These are phyloP conservation scores for Hanleya hanleyi DNA, from an alignment of 2,888 invertebrate species.

Conservation along the genomic window DNA sequence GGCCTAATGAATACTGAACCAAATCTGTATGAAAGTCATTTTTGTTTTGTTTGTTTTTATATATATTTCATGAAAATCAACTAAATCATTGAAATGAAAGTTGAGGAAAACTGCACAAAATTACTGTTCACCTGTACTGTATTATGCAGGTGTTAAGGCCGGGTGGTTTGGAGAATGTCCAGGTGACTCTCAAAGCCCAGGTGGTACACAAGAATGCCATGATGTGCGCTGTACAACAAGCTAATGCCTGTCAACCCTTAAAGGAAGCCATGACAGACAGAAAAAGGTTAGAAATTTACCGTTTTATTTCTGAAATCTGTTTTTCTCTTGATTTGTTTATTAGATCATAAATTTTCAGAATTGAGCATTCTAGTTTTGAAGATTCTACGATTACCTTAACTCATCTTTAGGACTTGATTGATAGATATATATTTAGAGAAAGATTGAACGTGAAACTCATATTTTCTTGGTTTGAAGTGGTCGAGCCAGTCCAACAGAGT, in stretches of 20 bases:
- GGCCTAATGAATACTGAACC: no score
- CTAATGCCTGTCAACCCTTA: slow-evolving; percentile 62
- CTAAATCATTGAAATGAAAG: not conserved
- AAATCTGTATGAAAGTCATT: no score
- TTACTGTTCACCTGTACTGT: not conserved
- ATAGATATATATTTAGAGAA: no score
- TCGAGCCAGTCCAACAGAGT: slow-evolving; percentile 64
- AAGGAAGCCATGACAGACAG: slow-evolving; percentile 40
- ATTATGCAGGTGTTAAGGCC: not conserved
- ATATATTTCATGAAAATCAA: no score
- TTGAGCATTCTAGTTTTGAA: no score
- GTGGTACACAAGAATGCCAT: slow-evolving; percentile 72
- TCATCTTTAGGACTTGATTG: no score
- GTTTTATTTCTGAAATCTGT: no score
- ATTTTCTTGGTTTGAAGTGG: slow-evolving; percentile 47
- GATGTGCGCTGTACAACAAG: slow-evolving; percentile 67
- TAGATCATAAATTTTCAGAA: no score
- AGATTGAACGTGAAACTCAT: no score
- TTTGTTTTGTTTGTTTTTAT: no score
- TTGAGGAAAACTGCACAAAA: not conserved
- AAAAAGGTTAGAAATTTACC: slow-evolving; percentile 51
- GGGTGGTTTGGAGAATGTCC: slow-evolving; percentile 65
- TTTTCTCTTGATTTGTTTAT: no score
- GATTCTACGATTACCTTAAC: no score
- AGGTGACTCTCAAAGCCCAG: slow-evolving; percentile 68